Evolutionary conservation across 2,797 vertebrate genomes (phyloP).

Genomic region (Alfaro cultratus): DNA sequence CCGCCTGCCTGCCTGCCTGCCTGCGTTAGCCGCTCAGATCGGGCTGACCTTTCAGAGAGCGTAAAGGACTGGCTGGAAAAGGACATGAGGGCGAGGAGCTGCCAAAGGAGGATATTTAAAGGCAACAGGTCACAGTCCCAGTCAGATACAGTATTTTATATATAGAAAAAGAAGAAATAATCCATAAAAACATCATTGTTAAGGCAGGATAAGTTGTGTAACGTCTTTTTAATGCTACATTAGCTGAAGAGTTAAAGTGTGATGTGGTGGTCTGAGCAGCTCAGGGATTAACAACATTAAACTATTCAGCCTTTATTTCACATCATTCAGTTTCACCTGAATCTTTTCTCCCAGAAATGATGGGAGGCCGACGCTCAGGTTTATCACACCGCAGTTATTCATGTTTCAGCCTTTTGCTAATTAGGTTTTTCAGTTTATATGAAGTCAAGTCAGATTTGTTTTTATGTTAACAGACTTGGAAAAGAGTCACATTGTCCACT

Average conservation of each 20-base stretch:
- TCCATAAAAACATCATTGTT: slow-evolving; percentile 25
- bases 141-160: slow-evolving; percentile 10
- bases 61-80: neutral
- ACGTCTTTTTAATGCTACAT: slow-evolving; percentile 52
- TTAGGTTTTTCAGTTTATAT: neutral
- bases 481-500: neutral
- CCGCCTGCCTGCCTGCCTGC: slow-evolving; percentile 18
- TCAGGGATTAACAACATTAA: slow-evolving; percentile 58
- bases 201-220: slow-evolving; percentile 29
- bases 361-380: slow-evolving; percentile 27
- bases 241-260: slow-evolving; percentile 33
- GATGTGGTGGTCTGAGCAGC: slow-evolving; percentile 55
- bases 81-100: neutral
- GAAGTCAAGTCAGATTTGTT: neutral
- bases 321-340: slow-evolving; percentile 42
- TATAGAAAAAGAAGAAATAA: slow-evolving; percentile 5
- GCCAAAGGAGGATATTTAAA: slow-evolving; percentile 13
- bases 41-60: slow-evolving; percentile 24
- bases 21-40: slow-evolving; percentile 28
- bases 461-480: neutral
- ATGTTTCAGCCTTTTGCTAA: neutral
- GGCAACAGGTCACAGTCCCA: slow-evolving; percentile 5
- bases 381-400: neutral
- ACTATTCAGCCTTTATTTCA: slow-evolving; percentile 55
- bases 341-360: slow-evolving; percentile 37